Conservation (phyloP, 2,888 invertebrate species). For the Eilema caniola region DNA sequence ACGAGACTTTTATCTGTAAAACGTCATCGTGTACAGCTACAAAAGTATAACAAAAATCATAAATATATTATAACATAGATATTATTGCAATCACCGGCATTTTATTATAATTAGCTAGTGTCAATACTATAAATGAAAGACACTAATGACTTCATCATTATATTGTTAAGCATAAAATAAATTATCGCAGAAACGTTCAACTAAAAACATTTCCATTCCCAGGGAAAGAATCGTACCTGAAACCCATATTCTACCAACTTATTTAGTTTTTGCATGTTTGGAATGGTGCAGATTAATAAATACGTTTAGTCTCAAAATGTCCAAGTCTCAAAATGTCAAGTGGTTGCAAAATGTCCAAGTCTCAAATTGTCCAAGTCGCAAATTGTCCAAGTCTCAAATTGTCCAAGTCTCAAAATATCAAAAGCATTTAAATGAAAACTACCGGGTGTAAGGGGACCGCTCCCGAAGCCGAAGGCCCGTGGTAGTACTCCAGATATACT, state of each 20-base stretch:
- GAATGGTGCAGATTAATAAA: neutral
- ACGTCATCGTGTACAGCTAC: neutral
- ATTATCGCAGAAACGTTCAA: neutral
- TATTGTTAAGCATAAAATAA: neutral
- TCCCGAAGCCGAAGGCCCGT: too few species aligned
- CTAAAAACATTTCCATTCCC: neutral
- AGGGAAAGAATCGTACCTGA: neutral
- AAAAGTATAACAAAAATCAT: neutral
- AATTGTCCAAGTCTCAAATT: too few species aligned
- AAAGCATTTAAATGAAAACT: too few species aligned
- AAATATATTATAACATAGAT: neutral
- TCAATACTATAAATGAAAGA: conserved; percentile 1
- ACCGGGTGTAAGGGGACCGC: too few species aligned
- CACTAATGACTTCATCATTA: neutral
- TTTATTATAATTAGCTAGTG: neutral
- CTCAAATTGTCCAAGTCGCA: too few species aligned
- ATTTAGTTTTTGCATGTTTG: neutral
- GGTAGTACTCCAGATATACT: too few species aligned
- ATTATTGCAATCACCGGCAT: neutral
- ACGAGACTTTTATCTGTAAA: neutral
- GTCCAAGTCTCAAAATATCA: too few species aligned
- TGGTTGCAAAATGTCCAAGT: too few species aligned
- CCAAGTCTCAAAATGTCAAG: too few species aligned
- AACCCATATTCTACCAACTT: neutral
- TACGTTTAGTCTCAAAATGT: too few species aligned